These are phyloP conservation scores for Atlantisia rogersi DNA, from an alignment of 2,113 vertebrate genomes.

Conservation along the genomic window DNA sequence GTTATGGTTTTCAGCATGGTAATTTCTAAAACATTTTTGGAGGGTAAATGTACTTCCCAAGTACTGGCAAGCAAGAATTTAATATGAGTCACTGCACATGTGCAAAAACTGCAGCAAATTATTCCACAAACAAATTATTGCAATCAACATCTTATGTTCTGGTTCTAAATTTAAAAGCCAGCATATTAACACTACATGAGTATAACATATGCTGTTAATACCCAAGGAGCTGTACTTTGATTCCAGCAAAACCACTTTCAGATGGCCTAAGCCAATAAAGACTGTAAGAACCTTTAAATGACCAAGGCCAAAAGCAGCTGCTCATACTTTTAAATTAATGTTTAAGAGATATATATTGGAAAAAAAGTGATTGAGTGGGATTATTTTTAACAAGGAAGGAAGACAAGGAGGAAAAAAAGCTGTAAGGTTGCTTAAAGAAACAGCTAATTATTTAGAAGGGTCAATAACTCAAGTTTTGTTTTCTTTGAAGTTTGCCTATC, in stretches of 20 bases:
- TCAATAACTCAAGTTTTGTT: not conserved
- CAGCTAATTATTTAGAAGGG: not conserved
- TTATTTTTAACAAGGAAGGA: not conserved
- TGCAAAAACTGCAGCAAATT: conserved; percentile 80
- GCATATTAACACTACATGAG: conserved; percentile 75
- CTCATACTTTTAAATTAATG: not conserved
- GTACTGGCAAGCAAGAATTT: conserved; percentile 70
- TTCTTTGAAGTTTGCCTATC: not conserved
- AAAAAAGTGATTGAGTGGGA: not conserved
- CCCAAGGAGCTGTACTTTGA: conserved; percentile 61
- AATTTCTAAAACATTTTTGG: conserved; percentile 70
- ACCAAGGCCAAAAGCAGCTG: conserved; percentile 4
- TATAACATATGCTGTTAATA: conserved; percentile 73
- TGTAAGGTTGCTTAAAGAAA: not conserved
- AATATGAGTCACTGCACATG: conserved; percentile 76
- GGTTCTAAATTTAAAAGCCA: conserved; percentile 80
- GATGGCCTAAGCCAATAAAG: conserved; percentile 66
- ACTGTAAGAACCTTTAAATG: not conserved
- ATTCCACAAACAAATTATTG: conserved; percentile 80
- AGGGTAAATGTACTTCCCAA: conserved; percentile 65
- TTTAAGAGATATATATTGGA: not conserved
- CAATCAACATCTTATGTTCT: conserved; percentile 83
- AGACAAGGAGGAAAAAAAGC: not conserved
- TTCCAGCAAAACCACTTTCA: conserved; percentile 71
- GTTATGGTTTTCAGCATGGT: conserved; percentile 52